A percentile compares a stretch with the other conserved stretches of the same genome.
phyloP scores from a whole-genome alignment of 2,113 vertebrate species.

The Columba janthina region DNA sequence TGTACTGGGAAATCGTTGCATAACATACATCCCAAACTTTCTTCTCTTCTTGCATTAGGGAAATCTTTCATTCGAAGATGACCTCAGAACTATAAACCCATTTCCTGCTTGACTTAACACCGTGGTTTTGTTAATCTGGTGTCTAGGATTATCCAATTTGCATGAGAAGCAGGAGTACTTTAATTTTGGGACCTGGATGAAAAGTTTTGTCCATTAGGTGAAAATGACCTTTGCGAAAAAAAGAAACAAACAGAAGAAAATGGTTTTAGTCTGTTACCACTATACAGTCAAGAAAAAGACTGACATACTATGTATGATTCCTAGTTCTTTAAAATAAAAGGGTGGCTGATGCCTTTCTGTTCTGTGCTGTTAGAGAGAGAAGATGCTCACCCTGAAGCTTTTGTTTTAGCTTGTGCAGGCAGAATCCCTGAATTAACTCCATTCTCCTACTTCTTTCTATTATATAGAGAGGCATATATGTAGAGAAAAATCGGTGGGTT shows the following conservation, averaged over 20 bases:
- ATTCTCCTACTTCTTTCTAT: not conserved
- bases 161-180: conserved; percentile 42
- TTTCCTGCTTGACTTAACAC: conserved; percentile 70
- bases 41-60: not conserved
- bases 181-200: not conserved
- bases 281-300: not conserved
- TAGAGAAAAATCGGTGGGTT: not conserved
- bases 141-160: conserved; percentile 68
- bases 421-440: not conserved
- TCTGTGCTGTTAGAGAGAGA: not conserved
- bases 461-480: not conserved
- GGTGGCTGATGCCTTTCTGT: not conserved
- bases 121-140: conserved; percentile 47
- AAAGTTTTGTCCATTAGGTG: conserved; percentile 13
- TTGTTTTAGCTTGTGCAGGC: not conserved
- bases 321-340: not conserved
- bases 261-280: not conserved
- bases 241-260: not conserved
- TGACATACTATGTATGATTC: not conserved
- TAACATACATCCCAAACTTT: not conserved
- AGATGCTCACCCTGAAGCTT: not conserved
- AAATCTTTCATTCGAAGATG: conserved; percentile 49
- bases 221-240: conserved; percentile 40
- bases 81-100: conserved; percentile 56
- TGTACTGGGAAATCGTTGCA: not conserved